Base-by-base conservation (phyloP, 2,888 invertebrate species). In the Marasmarcha lunaedactyla region DNA sequence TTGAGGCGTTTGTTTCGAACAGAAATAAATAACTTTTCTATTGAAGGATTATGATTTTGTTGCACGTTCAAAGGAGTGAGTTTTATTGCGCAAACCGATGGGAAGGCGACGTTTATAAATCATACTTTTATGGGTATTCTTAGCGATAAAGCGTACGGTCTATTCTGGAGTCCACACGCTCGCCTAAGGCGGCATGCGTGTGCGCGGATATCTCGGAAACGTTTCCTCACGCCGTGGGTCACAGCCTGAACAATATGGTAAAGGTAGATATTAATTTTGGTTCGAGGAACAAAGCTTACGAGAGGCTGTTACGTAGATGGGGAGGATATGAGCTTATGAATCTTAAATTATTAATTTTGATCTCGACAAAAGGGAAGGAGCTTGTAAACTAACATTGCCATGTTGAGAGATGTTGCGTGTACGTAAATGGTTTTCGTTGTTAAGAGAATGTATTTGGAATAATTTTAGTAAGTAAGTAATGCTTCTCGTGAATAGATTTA, bases 111-210 rank as follows among this genome's bases (percentile, higher is more conserved):
- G 72, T 62, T 68, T 71, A 70, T 76, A 76, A 76, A 74, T 74
- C 74, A 76, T 66, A 65, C 57, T 66, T 73, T 76, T 76, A 73
- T 71, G 68, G 66, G 59, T 69, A 67, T 72, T 67, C 62, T 55
- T 55, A 52, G 62, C 71, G 62, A 76, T 76, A 73, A 71, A 70
- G 51, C 49, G 51, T 55, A 59, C 60, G 50, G 15, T 15, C 15
- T 30, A 57, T 60, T 58, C 55, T 54, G 56, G 49, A 50, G 52
- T 48, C 41, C 52, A 48, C 37, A 48, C 42, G 34, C 41, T 47
- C 50, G 55, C 52, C 54, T 48, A 49, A 47, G 53, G 55, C 52
- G 39, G 43, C 40, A 47, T 48, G 50, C 50, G 48, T 43, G 43
- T 46, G 45, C 49, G 46, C 45, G 46, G 51, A 46, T 48, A 45